These are phyloP conservation scores for Agrotis exclamationis DNA, from an alignment of 2,888 invertebrate genomes.

Conservation along the genomic window DNA sequence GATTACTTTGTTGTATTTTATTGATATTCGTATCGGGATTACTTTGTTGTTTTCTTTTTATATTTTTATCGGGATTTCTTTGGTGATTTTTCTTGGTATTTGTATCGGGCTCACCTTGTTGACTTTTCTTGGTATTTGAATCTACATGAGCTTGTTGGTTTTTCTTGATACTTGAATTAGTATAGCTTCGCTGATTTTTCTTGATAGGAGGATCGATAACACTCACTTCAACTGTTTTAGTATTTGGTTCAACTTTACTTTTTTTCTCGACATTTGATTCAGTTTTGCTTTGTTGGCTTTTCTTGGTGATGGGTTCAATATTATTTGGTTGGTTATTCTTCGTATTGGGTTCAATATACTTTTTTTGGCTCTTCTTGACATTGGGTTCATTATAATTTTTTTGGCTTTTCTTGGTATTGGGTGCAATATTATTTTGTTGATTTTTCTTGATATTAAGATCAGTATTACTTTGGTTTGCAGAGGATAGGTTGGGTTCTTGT, in stretches of 20 bases:
- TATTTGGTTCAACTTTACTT: conserved; percentile 27
- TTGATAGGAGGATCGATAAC: conserved; percentile 25
- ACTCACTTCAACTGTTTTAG: conserved; percentile 20
- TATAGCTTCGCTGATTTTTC: conserved; percentile 22
- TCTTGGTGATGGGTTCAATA: conserved; percentile 77
- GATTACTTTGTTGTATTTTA: too few species aligned
- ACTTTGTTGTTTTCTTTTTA: conserved; percentile 64
- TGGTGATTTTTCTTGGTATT: conserved; percentile 77
- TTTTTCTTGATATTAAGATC: conserved; percentile 76
- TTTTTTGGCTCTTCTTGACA: conserved; percentile 65
- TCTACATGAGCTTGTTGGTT: conserved; percentile 54
- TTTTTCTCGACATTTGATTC: conserved; percentile 25
- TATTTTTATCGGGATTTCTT: conserved; percentile 73
- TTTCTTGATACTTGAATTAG: conserved; percentile 23
- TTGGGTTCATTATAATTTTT: conserved; percentile 25
- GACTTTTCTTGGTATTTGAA: conserved; percentile 27
- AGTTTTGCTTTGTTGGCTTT: conserved; percentile 41
- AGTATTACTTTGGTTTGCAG: conserved; percentile 79
- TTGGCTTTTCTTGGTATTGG: conserved; percentile 71
- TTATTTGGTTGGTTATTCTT: conserved; percentile 70
- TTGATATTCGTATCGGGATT: conserved; percentile 68
- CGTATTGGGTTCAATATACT: conserved; percentile 75
- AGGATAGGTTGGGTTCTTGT: conserved; percentile 75
- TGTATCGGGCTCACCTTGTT: conserved; percentile 69
- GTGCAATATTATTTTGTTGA: conserved; percentile 73